Base-by-base conservation (phyloP, 2,888 invertebrate species). In the Blera fallax region DNA sequence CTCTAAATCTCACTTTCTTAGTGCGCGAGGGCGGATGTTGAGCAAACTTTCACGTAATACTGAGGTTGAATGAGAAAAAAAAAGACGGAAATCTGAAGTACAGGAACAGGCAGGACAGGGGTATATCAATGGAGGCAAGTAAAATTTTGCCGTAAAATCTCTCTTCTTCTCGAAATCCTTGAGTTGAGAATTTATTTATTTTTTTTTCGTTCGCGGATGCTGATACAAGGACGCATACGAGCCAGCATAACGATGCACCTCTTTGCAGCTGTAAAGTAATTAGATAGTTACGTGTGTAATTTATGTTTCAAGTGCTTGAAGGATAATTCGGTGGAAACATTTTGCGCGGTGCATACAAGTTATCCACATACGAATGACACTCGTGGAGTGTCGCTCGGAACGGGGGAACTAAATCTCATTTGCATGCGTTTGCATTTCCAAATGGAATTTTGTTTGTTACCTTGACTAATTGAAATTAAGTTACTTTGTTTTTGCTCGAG, bases 201-300 rank as follows among this genome's bases (percentile, higher is more conserved):
- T 50, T 58, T 60, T 29, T 37, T 29, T 18, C 21, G 29, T 52
- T 40, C 21, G 5, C 37, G 29, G 34, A 29, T 52, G n/a, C 32
- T n/a, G 6, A 29, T 27, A 45, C 34, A 56, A 27, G 18, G 54
- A 10, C 54, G 14, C 48, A 29, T 62, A 52, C 50, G 62, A 65
- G 64, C 24, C n/a, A 18, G 11, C 45, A 58, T 16, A 40, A 18
- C 27, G 52, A 40, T 24, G 54, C 54, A 54, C 34, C 70, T 58
- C 64, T 50, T 70, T 76, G 58, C 73, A 69, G 58, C 76, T 81
- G 67, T 77, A 77, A 76, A 85, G 81, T 77, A 85, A 81, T 85
- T 85, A 85, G 85, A 85, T 85, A 77, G 76, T 85, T 85, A 85
- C 76, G 81, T 85, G 85, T 85, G 85, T 85, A 85, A 85, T 81